Conservation (phyloP, 2,113 vertebrate genomes). For the Progne subis region DNA sequence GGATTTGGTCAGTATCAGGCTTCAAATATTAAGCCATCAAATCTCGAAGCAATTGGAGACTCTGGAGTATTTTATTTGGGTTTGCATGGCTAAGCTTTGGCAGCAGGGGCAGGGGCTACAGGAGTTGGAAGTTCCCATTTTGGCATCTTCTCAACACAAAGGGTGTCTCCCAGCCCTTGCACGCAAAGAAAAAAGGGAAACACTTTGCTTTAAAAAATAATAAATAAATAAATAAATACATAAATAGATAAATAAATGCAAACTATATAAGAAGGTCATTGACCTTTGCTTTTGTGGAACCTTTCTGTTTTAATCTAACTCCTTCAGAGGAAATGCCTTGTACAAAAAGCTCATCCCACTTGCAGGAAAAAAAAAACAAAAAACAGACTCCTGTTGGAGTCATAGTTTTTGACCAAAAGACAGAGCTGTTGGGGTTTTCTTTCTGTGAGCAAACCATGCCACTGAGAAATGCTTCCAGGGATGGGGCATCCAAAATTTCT, state of each 20-base stretch:
- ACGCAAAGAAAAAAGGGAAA: neutral
- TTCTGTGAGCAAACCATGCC: rapidly evolving
- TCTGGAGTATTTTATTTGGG: neutral
- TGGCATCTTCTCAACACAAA: neutral
- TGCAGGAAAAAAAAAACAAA: neutral
- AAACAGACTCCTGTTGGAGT: neutral
- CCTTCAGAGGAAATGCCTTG: neutral
- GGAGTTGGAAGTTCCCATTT: neutral
- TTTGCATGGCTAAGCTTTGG: neutral
- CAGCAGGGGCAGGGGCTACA: neutral
- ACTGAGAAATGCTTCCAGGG: neutral
- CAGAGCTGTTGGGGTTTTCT: neutral
- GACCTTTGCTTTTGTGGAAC: neutral
- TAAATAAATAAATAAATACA: too few species aligned
- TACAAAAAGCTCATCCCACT: neutral
- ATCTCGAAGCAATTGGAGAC: neutral
- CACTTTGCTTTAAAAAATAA: neutral
- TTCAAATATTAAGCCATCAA: neutral
- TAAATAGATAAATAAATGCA: neutral
- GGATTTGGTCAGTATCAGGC: neutral
- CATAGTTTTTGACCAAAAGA: neutral
- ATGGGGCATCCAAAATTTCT: neutral
- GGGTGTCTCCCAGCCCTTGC: neutral
- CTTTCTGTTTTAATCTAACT: neutral
- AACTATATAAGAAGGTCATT: neutral